phyloP scores from a whole-genome alignment of 2,797 vertebrate genomes.

The Clarias pachynema region DNA sequence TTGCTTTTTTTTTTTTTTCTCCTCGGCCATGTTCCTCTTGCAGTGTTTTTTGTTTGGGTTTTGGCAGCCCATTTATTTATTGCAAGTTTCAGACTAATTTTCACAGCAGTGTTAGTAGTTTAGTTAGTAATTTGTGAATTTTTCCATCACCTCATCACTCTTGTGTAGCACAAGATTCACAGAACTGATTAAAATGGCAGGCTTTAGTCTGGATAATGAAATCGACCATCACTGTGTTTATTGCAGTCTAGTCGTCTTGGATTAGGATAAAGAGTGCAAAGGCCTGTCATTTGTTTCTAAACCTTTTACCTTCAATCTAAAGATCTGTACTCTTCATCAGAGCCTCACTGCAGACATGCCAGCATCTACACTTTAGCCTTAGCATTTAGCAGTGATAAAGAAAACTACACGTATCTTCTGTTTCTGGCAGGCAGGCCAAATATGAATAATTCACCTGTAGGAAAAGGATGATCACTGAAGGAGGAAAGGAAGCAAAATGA shows the following conservation, averaged over 20 bases:
- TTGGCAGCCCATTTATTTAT: background rate
- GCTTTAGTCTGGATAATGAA: conserved; percentile 69
- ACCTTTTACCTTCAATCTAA: background rate
- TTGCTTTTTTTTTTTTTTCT: background rate
- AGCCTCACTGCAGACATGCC: background rate
- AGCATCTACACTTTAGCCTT: background rate
- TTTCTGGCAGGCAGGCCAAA: background rate
- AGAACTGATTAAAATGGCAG: conserved; percentile 30
- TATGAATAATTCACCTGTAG: background rate
- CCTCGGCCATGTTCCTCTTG: background rate
- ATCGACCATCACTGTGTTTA: conserved; percentile 66
- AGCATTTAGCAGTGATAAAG: background rate
- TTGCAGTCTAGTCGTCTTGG: conserved; percentile 68
- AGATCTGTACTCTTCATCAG: background rate
- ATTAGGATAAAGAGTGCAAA: conserved; percentile 56
- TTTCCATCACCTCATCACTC: background rate
- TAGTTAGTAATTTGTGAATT: background rate
- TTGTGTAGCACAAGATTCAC: background rate
- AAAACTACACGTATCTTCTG: background rate
- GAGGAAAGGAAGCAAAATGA: background rate
- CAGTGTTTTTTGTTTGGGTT: background rate
- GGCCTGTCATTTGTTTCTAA: conserved; percentile 2
- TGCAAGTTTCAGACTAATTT: background rate
- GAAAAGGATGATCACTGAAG: background rate
- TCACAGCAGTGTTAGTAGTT: conserved; percentile 2